A percentile compares a stretch with the other conserved stretches of the same genome.
phyloP scores from a whole-genome alignment of 2,888 invertebrate species.

The Sycophila texana region DNA sequence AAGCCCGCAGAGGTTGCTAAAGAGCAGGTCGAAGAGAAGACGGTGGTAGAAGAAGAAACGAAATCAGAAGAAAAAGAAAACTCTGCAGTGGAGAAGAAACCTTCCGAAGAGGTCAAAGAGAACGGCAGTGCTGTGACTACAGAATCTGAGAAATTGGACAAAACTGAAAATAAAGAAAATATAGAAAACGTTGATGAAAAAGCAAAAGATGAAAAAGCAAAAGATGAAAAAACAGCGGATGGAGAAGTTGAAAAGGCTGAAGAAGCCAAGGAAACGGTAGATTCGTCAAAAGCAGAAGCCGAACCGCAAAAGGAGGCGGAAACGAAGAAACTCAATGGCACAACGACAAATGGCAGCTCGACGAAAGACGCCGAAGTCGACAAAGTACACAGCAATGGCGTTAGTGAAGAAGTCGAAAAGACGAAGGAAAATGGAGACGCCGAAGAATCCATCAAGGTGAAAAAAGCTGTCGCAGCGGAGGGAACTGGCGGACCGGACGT shows the following conservation, averaged over 20 bases:
- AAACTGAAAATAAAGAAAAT: background rate
- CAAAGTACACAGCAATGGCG: conserved; percentile 70
- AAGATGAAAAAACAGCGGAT: conserved; percentile 47
- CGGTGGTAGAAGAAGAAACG: conserved; percentile 47
- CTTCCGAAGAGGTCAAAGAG: conserved; percentile 50
- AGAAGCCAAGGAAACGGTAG: conserved; percentile 57
- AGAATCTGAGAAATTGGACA: conserved; percentile 39
- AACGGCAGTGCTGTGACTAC: conserved; percentile 21
- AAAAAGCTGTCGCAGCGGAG: conserved; percentile 70
- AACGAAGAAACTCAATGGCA: conserved; percentile 63
- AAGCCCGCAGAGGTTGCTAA: conserved; percentile 66
- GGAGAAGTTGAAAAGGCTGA: conserved; percentile 42
- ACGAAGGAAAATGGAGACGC: conserved; percentile 67
- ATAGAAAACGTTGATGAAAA: conserved; percentile 50
- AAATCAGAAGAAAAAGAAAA: conserved; percentile 55
- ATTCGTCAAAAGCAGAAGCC: conserved; percentile 46
- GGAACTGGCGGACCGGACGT: conserved; percentile 72
- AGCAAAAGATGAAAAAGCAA: conserved; percentile 52
- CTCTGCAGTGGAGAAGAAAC: conserved; percentile 39
- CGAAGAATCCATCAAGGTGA: conserved; percentile 69
- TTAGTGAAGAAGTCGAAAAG: conserved; percentile 67
- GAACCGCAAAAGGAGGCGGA: conserved; percentile 46
- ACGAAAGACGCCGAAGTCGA: conserved; percentile 62
- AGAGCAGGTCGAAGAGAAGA: conserved; percentile 49
- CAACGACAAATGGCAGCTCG: conserved; percentile 61